Evolutionary conservation across 2,113 vertebrate genomes (phyloP), one percentile per base, ranked within the genome.

Genomic region (Mobula birostris): DNA sequence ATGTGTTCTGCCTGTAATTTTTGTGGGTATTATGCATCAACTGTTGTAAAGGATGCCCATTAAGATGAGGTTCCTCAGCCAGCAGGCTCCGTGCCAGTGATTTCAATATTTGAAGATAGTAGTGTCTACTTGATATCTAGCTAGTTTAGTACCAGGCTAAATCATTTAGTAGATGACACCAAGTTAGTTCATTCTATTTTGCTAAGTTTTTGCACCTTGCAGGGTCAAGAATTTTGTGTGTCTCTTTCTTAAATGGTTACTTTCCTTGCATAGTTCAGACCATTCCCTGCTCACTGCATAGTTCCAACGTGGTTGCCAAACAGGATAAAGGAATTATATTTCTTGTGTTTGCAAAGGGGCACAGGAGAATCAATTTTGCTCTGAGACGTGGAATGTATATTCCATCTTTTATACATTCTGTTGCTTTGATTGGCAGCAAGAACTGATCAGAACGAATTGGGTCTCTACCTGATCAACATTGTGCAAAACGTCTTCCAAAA

Each of bases 391-490:
- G n/a, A 90, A 61, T n/a, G 29, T 36, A 90, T 90, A 90, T 90
- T 90, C 29, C n/a, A 90, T 32, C n/a, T 66, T 90, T n/a, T 36
- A 66, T n/a, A 32, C n/a, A 8, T 66, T 32, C n/a, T 32, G 61
- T 68, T 48, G 63, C 85, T 88, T 90, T 85, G 77, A 79, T 79
- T 79, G 29, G 61, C 85, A 90, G 85, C 61, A 90, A 63, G 85
- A 90, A 90, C 61, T 68, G 85, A 90, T 19, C 61, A 66, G 85
- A 36, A 90, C n/a, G 29, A 63, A 88, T 27, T 32, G 15, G n/a
- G 85, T 88, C 85, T 85, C 24, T 29, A 61, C 58, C 58, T 32
- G 27, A n/a, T 63, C 58, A 66, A n/a, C 85, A 66, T n/a, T 90
- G 85, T 66, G 85, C 32, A 66, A n/a, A 63, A 66, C 17, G 19